Evolutionary conservation across 2,888 invertebrate species (phyloP).

Genomic region (Apodemia duryi): DNA sequence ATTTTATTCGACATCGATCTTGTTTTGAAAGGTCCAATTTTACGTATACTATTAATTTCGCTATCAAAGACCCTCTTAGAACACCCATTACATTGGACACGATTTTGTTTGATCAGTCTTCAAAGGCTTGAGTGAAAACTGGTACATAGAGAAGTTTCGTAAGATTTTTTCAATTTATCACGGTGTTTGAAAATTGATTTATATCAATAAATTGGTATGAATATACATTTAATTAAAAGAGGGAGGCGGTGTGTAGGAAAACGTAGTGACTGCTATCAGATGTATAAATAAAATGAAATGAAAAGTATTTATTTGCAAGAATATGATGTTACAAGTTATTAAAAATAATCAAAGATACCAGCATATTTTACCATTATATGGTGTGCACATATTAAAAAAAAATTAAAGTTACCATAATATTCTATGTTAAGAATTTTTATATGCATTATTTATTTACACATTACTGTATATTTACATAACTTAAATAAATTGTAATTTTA

Average conservation of each 20-base stretch:
- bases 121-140: slow-evolving; percentile 6
- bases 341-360: too few relatives aligned
- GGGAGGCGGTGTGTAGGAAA: neutral
- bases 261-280: neutral
- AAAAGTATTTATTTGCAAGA: too few relatives aligned
- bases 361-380: too few relatives aligned
- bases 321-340: too few relatives aligned
- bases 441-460: too few relatives aligned
- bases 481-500: too few relatives aligned
- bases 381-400: too few relatives aligned
- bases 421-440: too few relatives aligned
- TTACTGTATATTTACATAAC: too few relatives aligned
- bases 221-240: neutral
- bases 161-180: slow-evolving; percentile 4
- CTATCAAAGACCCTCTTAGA: slow-evolving; percentile 15
- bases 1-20: slow-evolving; percentile 7
- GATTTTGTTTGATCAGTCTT: slow-evolving; percentile 14
- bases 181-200: neutral
- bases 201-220: neutral
- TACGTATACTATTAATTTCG: slow-evolving; percentile 11
- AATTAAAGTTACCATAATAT: too few relatives aligned
- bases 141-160: slow-evolving; percentile 10
- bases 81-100: slow-evolving; percentile 13
- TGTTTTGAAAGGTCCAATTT: slow-evolving; percentile 9
- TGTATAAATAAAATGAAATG: too few relatives aligned